Percentiles rank a stretch among this genome's conserved stretches.
Conservation (phyloP, 2,797 vertebrate genomes). For the Podarcis siculus region DNA sequence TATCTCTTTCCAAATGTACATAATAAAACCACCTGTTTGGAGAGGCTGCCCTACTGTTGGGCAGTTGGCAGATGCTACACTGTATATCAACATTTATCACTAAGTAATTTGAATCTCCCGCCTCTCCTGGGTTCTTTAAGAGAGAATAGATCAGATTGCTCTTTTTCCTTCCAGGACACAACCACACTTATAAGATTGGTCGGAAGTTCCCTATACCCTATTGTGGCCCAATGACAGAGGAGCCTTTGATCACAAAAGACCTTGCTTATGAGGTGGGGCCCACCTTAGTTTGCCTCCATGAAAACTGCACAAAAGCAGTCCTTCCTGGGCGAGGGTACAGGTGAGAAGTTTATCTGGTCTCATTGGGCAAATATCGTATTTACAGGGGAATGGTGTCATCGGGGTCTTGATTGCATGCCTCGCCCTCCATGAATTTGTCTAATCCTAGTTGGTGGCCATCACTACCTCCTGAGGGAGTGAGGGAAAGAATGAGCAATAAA, state of each 20-base stretch:
- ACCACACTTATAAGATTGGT: background rate
- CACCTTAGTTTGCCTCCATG: background rate
- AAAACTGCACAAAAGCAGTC: background rate
- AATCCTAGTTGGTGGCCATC: too few species aligned
- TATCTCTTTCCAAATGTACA: too few species aligned
- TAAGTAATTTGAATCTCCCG: background rate
- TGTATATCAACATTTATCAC: too few species aligned
- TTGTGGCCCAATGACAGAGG: background rate
- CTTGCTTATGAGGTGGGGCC: conserved; percentile 16
- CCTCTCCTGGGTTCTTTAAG: background rate
- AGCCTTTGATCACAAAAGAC: background rate
- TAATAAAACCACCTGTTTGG: too few species aligned
- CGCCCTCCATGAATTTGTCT: background rate
- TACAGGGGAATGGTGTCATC: background rate
- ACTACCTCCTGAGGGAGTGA: too few species aligned
- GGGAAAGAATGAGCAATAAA: too few species aligned
- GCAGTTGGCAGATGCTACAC: too few species aligned
- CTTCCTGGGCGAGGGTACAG: conserved; percentile 10
- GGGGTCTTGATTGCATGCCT: background rate
- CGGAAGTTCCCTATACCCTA: background rate
- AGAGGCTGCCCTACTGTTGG: too few species aligned
- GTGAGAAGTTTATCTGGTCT: background rate
- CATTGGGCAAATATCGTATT: background rate
- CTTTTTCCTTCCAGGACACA: background rate
- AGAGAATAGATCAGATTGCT: background rate